Evolutionary conservation across 2,888 invertebrate species (phyloP), one percentile per base, ranked within the genome.

Genomic region (Camptogramma bilineatum): DNA sequence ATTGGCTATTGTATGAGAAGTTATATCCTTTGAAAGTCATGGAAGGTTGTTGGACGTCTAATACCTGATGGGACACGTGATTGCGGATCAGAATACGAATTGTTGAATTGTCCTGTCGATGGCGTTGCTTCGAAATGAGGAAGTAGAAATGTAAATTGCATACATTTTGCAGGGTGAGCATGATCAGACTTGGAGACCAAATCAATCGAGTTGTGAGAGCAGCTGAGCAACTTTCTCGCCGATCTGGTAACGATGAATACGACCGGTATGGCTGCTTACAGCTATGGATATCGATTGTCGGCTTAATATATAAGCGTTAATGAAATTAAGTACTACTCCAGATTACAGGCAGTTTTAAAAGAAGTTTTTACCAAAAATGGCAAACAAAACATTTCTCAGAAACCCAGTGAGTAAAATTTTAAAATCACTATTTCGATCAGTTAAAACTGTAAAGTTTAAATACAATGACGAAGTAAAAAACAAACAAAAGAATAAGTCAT

Each of bases 171-270:
- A 67, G 72, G 73, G 69, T 75, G 68, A 76, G 71, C 76, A 74
- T 70, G 74, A 72, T 68, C 72, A 73, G 70, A 74, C 72, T 76
- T 73, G 77, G 75, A 75, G 78, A 79, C 81, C 71, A 83, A 84
- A 85, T 85, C 86, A 84, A 85, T 84, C 78, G 79, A 72, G 75
- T 62, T 81, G 83, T 81, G 86, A 90, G 91, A 91, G 88, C 84
- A 84, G 82, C 84, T 73, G 74, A 74, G 80, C 89, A 87, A 91
- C 91, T 91, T 91, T 91, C 91, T 82, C 88, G 82, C 67, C 80
- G 84, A 81, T 86, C 85, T 86, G 81, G 82, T 86, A 84, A 83
- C 82, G 81, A 77, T 80, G 73, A 69, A 73, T 67, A 66, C 75
- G 75, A 80, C 81, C 78, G 78, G 81, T 78, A 81, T 72, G 65